Conservation (phyloP, 1,140 invertebrate genomes). For the Reticulitermes speratus region DNA sequence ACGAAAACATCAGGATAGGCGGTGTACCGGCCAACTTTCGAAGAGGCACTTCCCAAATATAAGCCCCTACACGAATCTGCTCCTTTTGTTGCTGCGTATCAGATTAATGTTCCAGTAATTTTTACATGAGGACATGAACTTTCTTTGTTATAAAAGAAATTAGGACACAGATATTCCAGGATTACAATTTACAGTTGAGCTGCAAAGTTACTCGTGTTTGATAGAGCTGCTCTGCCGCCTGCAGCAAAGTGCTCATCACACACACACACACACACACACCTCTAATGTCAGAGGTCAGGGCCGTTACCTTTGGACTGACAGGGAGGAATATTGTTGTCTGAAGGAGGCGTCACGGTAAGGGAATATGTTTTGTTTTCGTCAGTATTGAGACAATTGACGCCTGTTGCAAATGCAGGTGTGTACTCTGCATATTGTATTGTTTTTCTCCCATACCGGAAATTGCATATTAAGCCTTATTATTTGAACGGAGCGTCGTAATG, state of each 20-base stretch:
- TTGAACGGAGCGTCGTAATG: too few relatives aligned
- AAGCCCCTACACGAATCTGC: too few relatives aligned
- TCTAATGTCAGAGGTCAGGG: constrained; percentile 5
- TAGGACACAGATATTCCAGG: too few relatives aligned
- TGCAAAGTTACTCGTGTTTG: neutral
- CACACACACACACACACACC: too few relatives aligned
- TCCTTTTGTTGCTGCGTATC: too few relatives aligned
- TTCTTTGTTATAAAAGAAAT: too few relatives aligned
- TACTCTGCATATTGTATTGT: neutral
- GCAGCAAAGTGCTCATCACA: neutral
- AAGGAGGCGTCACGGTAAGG: neutral
- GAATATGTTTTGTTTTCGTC: neutral
- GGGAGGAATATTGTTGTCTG: neutral
- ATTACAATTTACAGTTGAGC: neutral
- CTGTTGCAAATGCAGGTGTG: neutral
- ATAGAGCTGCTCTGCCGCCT: neutral
- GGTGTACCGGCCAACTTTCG: too few relatives aligned
- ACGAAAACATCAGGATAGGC: too few relatives aligned
- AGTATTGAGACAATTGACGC: neutral
- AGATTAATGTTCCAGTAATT: too few relatives aligned
- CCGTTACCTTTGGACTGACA: neutral
- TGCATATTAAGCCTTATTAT: neutral
- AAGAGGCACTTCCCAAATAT: too few relatives aligned
- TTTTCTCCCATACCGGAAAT: neutral
- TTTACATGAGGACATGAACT: too few relatives aligned